These are phyloP conservation scores for Pelmatolapia mariae DNA, from an alignment of 2,113 vertebrate species.

Conservation along the genomic window DNA sequence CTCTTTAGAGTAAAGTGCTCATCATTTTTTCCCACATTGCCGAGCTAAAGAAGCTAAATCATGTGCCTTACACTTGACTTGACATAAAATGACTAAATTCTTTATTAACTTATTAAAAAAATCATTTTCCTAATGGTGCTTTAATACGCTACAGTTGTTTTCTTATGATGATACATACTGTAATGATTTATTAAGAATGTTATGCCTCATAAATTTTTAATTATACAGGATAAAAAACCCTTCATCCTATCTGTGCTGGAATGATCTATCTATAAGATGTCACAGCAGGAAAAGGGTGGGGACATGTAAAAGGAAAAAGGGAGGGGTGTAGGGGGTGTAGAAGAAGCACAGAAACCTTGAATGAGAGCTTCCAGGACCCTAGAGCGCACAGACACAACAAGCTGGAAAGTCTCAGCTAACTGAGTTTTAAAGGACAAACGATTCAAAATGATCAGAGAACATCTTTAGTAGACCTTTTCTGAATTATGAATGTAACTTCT, in stretches of 20 bases:
- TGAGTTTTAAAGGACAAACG: not conserved
- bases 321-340: conserved; percentile 9
- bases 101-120: not conserved
- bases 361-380: conserved; percentile 21
- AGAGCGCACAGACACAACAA: conserved; percentile 11
- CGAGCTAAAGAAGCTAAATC: not conserved
- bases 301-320: conserved; percentile 21
- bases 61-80: not conserved
- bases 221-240: not conserved
- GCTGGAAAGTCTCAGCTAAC: not conserved
- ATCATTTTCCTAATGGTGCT: not conserved
- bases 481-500: not conserved
- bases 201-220: not conserved
- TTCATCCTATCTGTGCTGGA: not conserved
- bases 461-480: not conserved
- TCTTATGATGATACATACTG: not conserved
- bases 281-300: conserved; percentile 50
- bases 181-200: not conserved
- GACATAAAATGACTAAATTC: not conserved
- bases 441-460: not conserved
- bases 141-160: not conserved
- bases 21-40: not conserved
- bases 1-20: not conserved
- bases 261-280: not conserved
- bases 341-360: conserved; percentile 19